These are phyloP conservation scores for Agriopis marginaria DNA, from an alignment of 2,888 invertebrate genomes.

Conservation along the genomic window DNA sequence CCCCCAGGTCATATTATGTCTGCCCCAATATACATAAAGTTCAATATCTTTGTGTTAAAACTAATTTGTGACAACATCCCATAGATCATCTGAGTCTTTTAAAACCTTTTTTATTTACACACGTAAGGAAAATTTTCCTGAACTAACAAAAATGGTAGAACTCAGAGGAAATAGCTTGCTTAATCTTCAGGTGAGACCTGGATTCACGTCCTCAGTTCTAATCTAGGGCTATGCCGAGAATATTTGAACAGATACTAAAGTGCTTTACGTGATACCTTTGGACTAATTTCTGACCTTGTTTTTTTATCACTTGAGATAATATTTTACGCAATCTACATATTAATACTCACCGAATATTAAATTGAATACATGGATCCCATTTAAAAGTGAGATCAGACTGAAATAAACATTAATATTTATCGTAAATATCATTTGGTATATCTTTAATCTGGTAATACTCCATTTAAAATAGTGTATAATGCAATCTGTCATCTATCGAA, in stretches of 20 bases:
- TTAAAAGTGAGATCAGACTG: too few species aligned
- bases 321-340: background rate
- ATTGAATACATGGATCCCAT: too few species aligned
- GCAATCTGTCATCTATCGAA: too few species aligned
- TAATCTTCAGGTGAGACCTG: slow-evolving; percentile 12
- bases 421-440: too few species aligned
- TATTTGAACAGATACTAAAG: slow-evolving; percentile 8
- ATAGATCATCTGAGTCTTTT: background rate
- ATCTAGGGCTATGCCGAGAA: slow-evolving; percentile 9
- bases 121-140: background rate
- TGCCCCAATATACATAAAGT: too few species aligned
- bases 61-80: background rate
- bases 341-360: too few species aligned
- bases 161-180: slow-evolving; percentile 10
- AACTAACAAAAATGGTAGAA: background rate
- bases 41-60: too few species aligned
- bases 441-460: too few species aligned
- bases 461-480: too few species aligned
- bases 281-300: background rate
- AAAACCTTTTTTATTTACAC: background rate
- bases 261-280: background rate
- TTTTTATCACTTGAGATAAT: background rate
- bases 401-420: too few species aligned
- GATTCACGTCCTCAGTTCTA: slow-evolving; percentile 13
- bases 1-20: too few species aligned